Evolutionary conservation across 2,888 invertebrate genomes (phyloP).

Genomic region (Caradrina kadenii): DNA sequence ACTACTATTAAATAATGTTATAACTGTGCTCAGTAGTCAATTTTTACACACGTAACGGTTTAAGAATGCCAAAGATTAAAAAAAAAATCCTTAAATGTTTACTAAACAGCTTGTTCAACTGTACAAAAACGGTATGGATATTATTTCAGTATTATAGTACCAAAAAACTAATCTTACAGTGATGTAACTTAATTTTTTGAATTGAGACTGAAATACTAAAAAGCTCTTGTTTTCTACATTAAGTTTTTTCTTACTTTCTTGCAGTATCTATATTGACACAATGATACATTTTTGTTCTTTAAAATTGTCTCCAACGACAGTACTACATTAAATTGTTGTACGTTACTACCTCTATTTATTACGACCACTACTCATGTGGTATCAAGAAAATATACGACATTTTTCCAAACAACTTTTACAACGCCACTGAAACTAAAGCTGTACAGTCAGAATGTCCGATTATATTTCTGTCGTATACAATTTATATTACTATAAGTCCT

Average conservation of each 20-base stretch:
- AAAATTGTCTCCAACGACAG: constrained; percentile 19
- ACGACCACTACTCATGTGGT: constrained; percentile 19
- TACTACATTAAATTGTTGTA: constrained; percentile 29
- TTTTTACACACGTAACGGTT: too few species aligned
- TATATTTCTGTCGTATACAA: constrained; percentile 16
- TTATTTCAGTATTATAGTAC: too few species aligned
- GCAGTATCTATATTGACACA: background rate
- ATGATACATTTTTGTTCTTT: constrained; percentile 4
- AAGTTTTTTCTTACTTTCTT: background rate
- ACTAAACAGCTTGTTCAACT: too few species aligned
- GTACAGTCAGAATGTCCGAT: constrained; percentile 9
- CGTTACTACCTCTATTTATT: constrained; percentile 38
- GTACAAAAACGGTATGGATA: too few species aligned
- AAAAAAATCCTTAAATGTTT: too few species aligned
- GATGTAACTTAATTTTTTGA: too few species aligned
- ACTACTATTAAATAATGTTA: too few species aligned
- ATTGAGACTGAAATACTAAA: too few species aligned
- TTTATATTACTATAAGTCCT: constrained; percentile 17
- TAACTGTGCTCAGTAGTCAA: too few species aligned
- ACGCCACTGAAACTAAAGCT: constrained; percentile 16
- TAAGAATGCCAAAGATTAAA: too few species aligned
- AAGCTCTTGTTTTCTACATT: background rate
- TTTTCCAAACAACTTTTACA: constrained; percentile 36
- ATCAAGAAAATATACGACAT: constrained; percentile 40
- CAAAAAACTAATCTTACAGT: too few species aligned